Conservation (phyloP, 2,888 invertebrate genomes). For the Ethmia dodecea region DNA sequence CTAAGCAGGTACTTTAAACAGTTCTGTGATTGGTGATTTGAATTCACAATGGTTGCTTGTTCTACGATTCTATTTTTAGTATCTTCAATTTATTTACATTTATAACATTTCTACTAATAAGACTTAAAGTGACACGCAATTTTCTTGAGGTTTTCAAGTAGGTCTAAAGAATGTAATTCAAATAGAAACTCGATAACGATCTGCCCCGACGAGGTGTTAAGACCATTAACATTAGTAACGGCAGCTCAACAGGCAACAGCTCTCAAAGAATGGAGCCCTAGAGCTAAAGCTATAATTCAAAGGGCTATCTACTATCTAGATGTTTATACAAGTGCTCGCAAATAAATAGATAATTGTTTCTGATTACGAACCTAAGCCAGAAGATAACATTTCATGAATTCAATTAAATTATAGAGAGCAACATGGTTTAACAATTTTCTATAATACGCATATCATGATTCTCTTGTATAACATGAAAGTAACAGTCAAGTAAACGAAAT, state of each 20-base stretch:
- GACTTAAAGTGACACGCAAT: background rate
- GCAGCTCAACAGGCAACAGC: conserved; percentile 12
- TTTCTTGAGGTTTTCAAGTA: background rate
- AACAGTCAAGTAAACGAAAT: no score
- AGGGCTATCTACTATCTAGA: conserved; percentile 21
- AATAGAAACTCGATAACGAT: conserved; percentile 10
- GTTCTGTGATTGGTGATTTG: no score
- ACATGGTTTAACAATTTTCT: no score
- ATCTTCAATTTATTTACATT: background rate
- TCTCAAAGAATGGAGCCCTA: conserved; percentile 16
- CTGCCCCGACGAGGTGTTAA: conserved; percentile 9
- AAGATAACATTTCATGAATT: conserved; percentile 1
- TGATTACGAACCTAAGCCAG: conserved; percentile 10
- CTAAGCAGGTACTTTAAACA: no score
- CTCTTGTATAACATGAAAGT: no score
- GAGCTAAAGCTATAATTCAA: conserved; percentile 25
- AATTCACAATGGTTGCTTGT: no score
- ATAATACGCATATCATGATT: no score
- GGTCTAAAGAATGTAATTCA: conserved; percentile 6
- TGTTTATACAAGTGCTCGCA: conserved; percentile 9
- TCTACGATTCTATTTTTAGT: no score
- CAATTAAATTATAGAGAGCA: no score
- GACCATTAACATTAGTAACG: conserved; percentile 21
- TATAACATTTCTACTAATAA: background rate
- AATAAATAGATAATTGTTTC: conserved; percentile 12